Evolutionary conservation across 2,888 invertebrate genomes (phyloP).

Genomic region (Zaprionus bogoriensis): DNA sequence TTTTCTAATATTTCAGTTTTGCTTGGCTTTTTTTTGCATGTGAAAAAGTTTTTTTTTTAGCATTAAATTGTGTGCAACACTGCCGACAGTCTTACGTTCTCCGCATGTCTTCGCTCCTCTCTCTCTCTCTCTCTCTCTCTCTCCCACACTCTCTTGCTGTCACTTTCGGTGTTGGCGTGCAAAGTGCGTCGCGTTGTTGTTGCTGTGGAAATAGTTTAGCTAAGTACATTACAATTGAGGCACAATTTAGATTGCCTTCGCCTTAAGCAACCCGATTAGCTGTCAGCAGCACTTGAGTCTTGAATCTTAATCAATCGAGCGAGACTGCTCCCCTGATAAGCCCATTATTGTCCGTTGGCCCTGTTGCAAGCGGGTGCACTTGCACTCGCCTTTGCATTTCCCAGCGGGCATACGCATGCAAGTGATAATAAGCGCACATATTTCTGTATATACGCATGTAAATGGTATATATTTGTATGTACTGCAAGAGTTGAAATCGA

Average conservation of each 20-base stretch:
- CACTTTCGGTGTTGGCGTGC: too few relatives aligned
- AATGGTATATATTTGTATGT: neutral
- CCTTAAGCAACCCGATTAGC: conserved; percentile 61
- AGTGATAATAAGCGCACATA: neutral
- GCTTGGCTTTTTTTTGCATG: too few relatives aligned
- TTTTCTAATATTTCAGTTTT: too few relatives aligned
- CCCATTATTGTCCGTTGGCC: conserved; percentile 55
- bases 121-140: neutral
- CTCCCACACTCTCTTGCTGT: neutral
- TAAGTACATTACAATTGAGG: conserved; percentile 44
- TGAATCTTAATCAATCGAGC: conserved; percentile 50
- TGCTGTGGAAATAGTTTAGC: conserved; percentile 27
- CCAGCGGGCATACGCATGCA: neutral
- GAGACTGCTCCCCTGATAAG: conserved; percentile 47
- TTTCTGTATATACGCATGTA: neutral
- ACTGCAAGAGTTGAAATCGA: neutral
- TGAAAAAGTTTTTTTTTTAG: too few relatives aligned
- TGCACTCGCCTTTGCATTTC: conserved; percentile 49
- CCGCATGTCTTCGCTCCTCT: neutral
- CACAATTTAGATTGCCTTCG: conserved; percentile 41
- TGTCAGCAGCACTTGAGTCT: conserved; percentile 53
- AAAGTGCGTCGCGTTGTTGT: conserved; percentile 27
- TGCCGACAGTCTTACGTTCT: neutral
- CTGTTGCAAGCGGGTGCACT: conserved; percentile 44
- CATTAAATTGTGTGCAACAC: too few relatives aligned